Conservation (phyloP, 2,888 invertebrate species). For the Clepsis dumicolana region DNA sequence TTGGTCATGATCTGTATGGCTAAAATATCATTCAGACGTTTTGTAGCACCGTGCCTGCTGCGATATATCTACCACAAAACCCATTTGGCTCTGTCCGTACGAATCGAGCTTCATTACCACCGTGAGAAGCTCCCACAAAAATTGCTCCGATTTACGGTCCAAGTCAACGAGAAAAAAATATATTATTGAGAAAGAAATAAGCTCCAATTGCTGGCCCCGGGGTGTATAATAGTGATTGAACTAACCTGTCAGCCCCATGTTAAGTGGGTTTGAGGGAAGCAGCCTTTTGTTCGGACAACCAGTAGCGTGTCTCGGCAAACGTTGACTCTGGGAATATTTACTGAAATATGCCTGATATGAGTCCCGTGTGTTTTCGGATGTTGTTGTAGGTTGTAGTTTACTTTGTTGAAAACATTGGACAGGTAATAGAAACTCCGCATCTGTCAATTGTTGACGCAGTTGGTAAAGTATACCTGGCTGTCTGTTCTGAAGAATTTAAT, state of each 20-base stretch:
- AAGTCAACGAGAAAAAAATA: slow-evolving; percentile 61
- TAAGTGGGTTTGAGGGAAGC: slow-evolving; percentile 83
- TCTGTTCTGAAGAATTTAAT: not conserved
- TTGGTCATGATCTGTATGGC: not conserved
- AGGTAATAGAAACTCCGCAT: slow-evolving; percentile 19
- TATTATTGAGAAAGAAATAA: slow-evolving; percentile 74
- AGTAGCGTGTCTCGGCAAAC: slow-evolving; percentile 83
- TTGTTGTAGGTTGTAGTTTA: slow-evolving; percentile 60
- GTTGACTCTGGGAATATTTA: slow-evolving; percentile 78
- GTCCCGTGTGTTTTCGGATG: slow-evolving; percentile 66
- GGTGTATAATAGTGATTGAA: slow-evolving; percentile 83
- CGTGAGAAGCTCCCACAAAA: slow-evolving; percentile 75
- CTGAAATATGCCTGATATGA: slow-evolving; percentile 69
- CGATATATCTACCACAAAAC: not conserved
- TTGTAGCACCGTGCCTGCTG: not conserved
- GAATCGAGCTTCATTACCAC: slow-evolving; percentile 48
- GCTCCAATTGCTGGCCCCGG: slow-evolving; percentile 75
- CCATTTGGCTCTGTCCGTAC: not conserved
- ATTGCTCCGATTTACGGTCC: slow-evolving; percentile 60
- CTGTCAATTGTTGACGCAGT: slow-evolving; percentile 23
- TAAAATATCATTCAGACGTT: not conserved
- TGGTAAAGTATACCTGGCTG: slow-evolving; percentile 15
- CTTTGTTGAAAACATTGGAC: slow-evolving; percentile 27
- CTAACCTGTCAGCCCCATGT: slow-evolving; percentile 86
- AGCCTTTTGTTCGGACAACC: slow-evolving; percentile 78